Conservation (phyloP, 1,140 invertebrate genomes). For the Apis florea region DNA sequence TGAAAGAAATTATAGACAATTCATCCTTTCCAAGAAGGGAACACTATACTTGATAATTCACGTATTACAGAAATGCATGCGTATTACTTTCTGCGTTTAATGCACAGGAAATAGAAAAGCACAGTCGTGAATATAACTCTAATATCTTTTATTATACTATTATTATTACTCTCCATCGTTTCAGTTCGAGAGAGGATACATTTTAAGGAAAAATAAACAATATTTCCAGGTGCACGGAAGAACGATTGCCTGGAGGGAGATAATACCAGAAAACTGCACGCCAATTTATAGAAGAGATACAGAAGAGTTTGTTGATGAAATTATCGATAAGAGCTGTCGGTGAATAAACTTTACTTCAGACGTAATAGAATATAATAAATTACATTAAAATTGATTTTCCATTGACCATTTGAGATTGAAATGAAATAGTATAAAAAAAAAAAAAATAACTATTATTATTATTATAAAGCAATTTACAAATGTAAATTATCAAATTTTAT, state of each 20-base stretch:
- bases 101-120: too few species aligned
- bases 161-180: background rate
- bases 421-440: background rate
- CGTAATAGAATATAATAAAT: too few species aligned
- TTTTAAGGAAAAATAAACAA: background rate
- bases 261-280: slow-evolving; percentile 1
- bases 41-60: background rate
- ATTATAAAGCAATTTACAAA: background rate
- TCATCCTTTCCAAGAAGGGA: too few species aligned
- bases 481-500: too few species aligned
- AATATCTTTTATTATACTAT: background rate
- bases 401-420: background rate
- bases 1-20: too few species aligned
- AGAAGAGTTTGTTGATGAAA: background rate
- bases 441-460: background rate
- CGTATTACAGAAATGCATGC: background rate
- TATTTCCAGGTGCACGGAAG: background rate
- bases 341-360: background rate
- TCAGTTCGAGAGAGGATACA: background rate
- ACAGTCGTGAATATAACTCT: background rate
- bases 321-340: background rate
- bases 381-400: background rate
- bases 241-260: background rate
- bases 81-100: too few species aligned
- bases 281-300: background rate